These are phyloP conservation scores for Thera obeliscata DNA, from an alignment of 2,888 invertebrate species.

Conservation along the genomic window DNA sequence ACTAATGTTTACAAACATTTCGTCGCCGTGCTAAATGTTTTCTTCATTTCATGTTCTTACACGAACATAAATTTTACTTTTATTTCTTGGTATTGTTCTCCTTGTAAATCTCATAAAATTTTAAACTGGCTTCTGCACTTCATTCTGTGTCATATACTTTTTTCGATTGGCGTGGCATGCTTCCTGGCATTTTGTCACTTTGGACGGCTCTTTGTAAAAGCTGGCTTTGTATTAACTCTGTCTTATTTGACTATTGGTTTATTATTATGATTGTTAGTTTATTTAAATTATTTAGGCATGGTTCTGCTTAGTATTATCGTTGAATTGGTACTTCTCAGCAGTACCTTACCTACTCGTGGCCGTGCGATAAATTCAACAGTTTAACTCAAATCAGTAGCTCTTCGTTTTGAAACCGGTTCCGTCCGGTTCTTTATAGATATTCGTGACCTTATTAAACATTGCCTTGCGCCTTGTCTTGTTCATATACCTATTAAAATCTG, in stretches of 20 bases:
- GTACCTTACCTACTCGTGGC: neutral
- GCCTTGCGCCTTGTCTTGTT: constrained; percentile 35
- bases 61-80: neutral
- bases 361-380: constrained; percentile 29
- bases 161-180: neutral
- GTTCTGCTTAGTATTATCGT: no score
- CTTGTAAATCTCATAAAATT: neutral
- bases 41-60: neutral
- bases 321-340: constrained; percentile 2
- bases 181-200: constrained; percentile 22
- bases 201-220: constrained; percentile 9
- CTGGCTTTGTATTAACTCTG: constrained; percentile 1
- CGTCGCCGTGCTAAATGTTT: neutral
- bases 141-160: constrained; percentile 5
- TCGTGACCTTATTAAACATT: constrained; percentile 63
- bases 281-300: neutral
- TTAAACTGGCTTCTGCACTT: constrained; percentile 10
- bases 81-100: neutral
- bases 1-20: no score
- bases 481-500: constrained; percentile 13
- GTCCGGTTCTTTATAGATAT: constrained; percentile 50
- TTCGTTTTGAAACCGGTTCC: constrained; percentile 55
- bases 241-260: no score
- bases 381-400: constrained; percentile 52
- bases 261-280: neutral